These are phyloP conservation scores for Empis stercorea DNA, from an alignment of 2,888 invertebrate species.

Conservation along the genomic window DNA sequence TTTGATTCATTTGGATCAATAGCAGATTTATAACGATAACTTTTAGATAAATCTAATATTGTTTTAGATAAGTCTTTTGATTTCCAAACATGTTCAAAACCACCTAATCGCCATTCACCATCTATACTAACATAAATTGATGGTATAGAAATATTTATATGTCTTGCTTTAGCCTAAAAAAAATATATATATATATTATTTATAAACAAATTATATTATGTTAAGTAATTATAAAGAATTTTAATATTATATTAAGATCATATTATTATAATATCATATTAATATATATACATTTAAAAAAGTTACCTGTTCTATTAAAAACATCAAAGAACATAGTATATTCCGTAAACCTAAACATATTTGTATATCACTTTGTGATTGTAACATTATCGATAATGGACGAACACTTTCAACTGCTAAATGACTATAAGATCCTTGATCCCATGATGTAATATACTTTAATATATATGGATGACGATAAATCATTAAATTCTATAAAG, in stretches of 20 bases:
- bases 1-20: conserved; percentile 53
- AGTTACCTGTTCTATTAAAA: conserved; percentile 70
- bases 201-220: too few species aligned
- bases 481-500: conserved; percentile 63
- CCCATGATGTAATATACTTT: conserved; percentile 69
- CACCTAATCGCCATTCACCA: conserved; percentile 79
- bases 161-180: conserved; percentile 55
- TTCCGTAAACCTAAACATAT: conserved; percentile 74
- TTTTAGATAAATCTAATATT: conserved; percentile 53
- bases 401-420: conserved; percentile 72
- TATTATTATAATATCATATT: too few species aligned
- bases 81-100: conserved; percentile 66
- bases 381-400: conserved; percentile 55
- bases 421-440: conserved; percentile 58
- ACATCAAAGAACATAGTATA: conserved; percentile 65
- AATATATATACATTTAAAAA: conserved; percentile 7
- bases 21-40: conserved; percentile 56
- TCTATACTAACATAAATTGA: conserved; percentile 72
- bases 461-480: conserved; percentile 79
- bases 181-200: conserved; percentile 1
- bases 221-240: too few species aligned
- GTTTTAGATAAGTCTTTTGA: conserved; percentile 50
- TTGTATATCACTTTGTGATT: conserved; percentile 58
- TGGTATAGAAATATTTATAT: conserved; percentile 69
- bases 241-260: too few species aligned